Percentiles rank a stretch among this genome's conserved stretches.
Conservation (phyloP, 2,113 vertebrate species). For the Prunella fulvescens region DNA sequence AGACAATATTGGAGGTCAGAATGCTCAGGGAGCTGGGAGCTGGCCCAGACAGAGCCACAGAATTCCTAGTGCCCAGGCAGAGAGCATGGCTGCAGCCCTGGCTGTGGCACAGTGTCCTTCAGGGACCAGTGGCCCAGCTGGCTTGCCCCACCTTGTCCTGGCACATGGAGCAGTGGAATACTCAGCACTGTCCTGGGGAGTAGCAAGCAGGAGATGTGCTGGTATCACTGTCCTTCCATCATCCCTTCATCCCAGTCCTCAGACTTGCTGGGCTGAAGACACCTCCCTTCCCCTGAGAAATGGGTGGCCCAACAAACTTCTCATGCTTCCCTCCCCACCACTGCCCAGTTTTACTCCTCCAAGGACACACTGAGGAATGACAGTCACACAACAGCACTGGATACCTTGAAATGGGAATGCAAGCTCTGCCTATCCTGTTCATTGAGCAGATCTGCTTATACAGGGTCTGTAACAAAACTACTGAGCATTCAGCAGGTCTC, state of each 20-base stretch:
- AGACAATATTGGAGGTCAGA: background rate
- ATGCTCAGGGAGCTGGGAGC: background rate
- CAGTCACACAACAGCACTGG: background rate
- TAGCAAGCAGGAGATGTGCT: background rate
- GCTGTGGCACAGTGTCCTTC: background rate
- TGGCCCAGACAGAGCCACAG: background rate
- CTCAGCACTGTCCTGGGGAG: background rate
- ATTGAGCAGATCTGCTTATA: background rate
- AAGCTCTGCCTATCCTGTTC: background rate
- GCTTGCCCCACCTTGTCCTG: background rate
- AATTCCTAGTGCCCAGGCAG: background rate
- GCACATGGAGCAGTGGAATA: background rate
- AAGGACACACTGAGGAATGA: background rate
- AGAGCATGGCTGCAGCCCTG: background rate
- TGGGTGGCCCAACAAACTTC: background rate
- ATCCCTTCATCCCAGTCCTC: background rate
- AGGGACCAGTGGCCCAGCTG: background rate
- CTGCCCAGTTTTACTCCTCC: background rate
- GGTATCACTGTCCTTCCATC: background rate
- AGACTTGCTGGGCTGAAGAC: background rate
- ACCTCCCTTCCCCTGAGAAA: background rate
- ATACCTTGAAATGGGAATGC: background rate
- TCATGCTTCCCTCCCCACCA: background rate
- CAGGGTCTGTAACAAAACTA: background rate
- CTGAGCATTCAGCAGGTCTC: accelerated